phyloP scores from a whole-genome alignment of 2,797 vertebrate genomes.

The Crocidura indochinensis region DNA sequence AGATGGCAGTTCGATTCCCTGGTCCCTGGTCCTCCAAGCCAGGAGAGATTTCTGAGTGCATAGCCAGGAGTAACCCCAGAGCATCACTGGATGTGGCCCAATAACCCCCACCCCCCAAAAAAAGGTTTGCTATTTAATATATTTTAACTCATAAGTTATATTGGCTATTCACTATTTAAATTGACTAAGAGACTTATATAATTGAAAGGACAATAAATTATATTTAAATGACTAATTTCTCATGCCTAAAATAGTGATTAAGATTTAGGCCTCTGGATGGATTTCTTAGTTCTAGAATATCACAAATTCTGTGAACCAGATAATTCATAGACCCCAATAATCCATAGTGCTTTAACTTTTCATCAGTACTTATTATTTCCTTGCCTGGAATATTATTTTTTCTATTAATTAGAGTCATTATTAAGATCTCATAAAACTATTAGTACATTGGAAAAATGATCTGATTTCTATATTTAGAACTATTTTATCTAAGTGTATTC shows the following conservation, averaged over 20 bases:
- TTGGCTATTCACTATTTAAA: neutral
- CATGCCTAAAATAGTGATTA: neutral
- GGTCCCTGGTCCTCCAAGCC: too few relatives aligned
- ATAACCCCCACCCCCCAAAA: too few relatives aligned
- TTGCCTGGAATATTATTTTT: neutral
- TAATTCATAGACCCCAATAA: neutral
- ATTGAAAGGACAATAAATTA: neutral
- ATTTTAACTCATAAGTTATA: neutral
- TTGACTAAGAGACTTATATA: neutral
- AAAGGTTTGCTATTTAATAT: neutral
- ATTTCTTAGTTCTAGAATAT: neutral
- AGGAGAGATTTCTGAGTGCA: too few relatives aligned
- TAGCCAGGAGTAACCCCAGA: too few relatives aligned
- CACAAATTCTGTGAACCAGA: neutral
- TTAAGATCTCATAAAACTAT: neutral
- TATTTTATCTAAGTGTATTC: neutral
- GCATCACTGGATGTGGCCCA: too few relatives aligned
- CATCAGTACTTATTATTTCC: neutral
- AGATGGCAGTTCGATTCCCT: too few relatives aligned
- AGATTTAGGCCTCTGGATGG: neutral
- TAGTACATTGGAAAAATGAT: neutral
- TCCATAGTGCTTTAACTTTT: neutral
- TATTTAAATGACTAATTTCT: neutral
- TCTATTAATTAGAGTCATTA: neutral
- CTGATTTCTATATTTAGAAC: conserved; percentile 15